Percentiles rank a stretch among this genome's conserved stretches.
Conservation (phyloP, 2,888 invertebrate genomes). For the Odontocolon sp. region DNA sequence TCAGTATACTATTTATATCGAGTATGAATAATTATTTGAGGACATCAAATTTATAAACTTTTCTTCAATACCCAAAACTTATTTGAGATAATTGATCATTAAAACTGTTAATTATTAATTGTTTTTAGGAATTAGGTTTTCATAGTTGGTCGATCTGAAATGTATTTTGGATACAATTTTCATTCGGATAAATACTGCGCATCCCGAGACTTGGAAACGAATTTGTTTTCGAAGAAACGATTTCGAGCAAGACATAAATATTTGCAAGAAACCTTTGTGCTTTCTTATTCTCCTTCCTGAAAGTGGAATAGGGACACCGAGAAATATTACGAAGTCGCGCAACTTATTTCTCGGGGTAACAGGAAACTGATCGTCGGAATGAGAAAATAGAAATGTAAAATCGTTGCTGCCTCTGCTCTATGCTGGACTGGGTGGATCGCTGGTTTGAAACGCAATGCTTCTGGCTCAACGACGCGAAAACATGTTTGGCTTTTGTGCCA, state of each 20-base stretch:
- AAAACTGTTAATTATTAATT: no score
- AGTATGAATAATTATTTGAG: no score
- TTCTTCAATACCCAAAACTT: no score
- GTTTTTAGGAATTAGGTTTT: no score
- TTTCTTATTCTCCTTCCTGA: neutral
- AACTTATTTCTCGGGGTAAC: neutral
- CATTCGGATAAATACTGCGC: neutral
- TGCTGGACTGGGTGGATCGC: neutral
- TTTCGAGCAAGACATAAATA: neutral
- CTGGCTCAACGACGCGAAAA: neutral
- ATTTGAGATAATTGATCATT: no score
- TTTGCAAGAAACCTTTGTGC: neutral
- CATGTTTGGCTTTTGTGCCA: neutral
- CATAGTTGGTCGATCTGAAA: no score
- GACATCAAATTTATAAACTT: no score
- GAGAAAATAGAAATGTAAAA: neutral
- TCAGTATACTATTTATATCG: no score
- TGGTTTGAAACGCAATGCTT: neutral
- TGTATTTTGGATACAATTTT: no score
- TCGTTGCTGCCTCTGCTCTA: neutral
- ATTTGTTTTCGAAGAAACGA: slow-evolving; percentile 9
- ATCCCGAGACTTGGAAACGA: neutral
- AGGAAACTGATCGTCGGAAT: neutral
- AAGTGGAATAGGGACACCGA: neutral
- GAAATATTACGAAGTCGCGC: neutral